Evolutionary conservation across 2,888 invertebrate genomes (phyloP).

Genomic region (Pristionchus arcanus): DNA sequence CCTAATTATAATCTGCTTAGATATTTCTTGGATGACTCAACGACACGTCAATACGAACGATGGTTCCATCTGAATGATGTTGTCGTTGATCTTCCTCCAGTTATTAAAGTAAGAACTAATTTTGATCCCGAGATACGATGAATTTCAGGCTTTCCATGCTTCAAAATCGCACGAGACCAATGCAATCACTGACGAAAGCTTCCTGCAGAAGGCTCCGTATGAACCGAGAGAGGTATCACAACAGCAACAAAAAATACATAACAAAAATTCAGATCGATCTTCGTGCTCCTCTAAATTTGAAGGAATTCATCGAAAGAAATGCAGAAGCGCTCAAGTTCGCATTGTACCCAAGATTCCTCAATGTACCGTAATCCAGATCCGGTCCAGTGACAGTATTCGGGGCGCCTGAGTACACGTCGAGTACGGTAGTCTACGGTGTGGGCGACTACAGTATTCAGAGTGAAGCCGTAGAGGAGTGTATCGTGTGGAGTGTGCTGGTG

Average conservation of each 20-base stretch:
- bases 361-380: background rate
- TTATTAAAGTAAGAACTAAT: slow-evolving; percentile 64
- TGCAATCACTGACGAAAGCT: slow-evolving; percentile 44
- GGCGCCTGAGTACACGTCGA: slow-evolving; percentile 62
- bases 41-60: slow-evolving; percentile 81
- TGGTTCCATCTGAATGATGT: slow-evolving; percentile 83
- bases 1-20: slow-evolving; percentile 53
- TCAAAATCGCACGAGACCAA: slow-evolving; percentile 33
- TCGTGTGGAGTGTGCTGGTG: slow-evolving; percentile 53
- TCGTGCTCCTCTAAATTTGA: slow-evolving; percentile 65
- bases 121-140: background rate
- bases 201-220: slow-evolving; percentile 12
- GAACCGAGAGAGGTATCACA: slow-evolving; percentile 11
- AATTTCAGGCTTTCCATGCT: slow-evolving; percentile 35
- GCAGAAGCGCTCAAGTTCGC: slow-evolving; percentile 65
- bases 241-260: no score
- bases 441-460: slow-evolving; percentile 31
- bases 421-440: slow-evolving; percentile 8
- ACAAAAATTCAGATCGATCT: slow-evolving; percentile 52
- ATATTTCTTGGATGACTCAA: slow-evolving; percentile 81
- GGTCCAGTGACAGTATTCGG: slow-evolving; percentile 69
- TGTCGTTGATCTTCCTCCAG: slow-evolving; percentile 79
- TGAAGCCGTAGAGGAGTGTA: slow-evolving; percentile 32
- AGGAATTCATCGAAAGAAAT: slow-evolving; percentile 69
- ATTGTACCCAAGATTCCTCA: background rate